Evolutionary conservation across 2,888 invertebrate species (phyloP), one percentile per base, ranked within the genome.

Genomic region (Zhuqinia jingwanae): DNA sequence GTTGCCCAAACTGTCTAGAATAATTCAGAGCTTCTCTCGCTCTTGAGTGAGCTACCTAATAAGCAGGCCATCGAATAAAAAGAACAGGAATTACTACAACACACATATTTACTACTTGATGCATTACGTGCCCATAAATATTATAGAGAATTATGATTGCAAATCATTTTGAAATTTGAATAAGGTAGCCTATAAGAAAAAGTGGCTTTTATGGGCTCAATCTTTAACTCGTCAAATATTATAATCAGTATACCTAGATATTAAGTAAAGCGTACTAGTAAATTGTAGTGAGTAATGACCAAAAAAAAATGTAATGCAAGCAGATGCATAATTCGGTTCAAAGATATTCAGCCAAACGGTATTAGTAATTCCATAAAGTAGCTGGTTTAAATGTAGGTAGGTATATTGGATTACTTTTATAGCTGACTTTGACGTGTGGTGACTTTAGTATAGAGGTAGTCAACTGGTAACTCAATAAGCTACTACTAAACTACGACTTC

Each of bases 21-120:
- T 17, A 65, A 65, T 65, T 65, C 65, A 65, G 65, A 65, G 36
- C 65, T 65, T 42, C 15, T 50, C 15, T 56, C 56, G 1, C 3
- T 42, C 13, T 42, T 5, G 30, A 36, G 36, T 36, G 36, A n/a
- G n/a, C n/a, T 36, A 36, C 36, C 36, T 36, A 36, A 36, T 65
- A 65, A 65, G 65, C 65, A 65, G 65, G 65, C 65, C 65, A 36
- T 8, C 36, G 36, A 36, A 36, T 36, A 65, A 65, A 65, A 36
- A 65, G n/a, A 65, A 65, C 65, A 65, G 65, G 65, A 65, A 65
- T 65, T 65, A 20, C 36, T 36, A 36, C 36, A 8, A 36, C 36
- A 36, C 5, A 42, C 65, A 65, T n/a, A 36, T 65, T 36, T 65
- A 36, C 36, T 36, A 36, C 13, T 20, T n/a, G 20, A 65, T 36